Evolutionary conservation across 2,888 invertebrate species (phyloP), one percentile per base, ranked within the genome.

Genomic region (Acanthosoma haemorrhoidale): DNA sequence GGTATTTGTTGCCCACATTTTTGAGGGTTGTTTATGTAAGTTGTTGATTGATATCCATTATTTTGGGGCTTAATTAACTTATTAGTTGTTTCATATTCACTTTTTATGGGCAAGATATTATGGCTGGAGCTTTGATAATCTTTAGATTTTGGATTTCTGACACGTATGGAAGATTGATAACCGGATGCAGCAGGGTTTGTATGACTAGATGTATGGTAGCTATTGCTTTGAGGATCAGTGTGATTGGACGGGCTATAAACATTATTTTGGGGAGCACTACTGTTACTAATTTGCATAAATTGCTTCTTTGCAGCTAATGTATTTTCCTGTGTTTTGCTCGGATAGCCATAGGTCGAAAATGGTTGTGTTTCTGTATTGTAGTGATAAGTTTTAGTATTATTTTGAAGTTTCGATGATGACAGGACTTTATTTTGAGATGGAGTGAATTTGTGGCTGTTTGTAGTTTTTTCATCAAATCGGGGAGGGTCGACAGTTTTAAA

Each of bases 251-350:
- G 25, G 13, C 18, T 51, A 21, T 51, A 51, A 6, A 21, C 51
- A 51, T 25, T 29, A 51, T 25, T 51, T 51, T 51, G 51, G 21
- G 21, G 51, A 15, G 0, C 16, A 25, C 16, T 25, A 36, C n/a
- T 29, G 8, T 16, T 25, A 15, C 6, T 32, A 13, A 31, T 4
- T 51, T 67, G 38, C 57, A 67, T 32, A 57, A 67, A 67, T 31
- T 57, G 57, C 25, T 67, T 67, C 57, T 67, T 67, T 13, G 67
- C 67, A 13, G 16, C 21, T 15, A 67, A 31, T 2, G 67, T 67
- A 21, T 36, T 67, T 67, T 67, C 34, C 31, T 67, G 67, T 1
- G 67, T 15, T 67, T 67, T 67, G 51, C 51, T 67, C 16, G 31
- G 29, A 11, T 39, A 64, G 4, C n/a, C 39, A 60, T 60, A 18